phyloP scores from a whole-genome alignment of 92 coral and sea anemone genomes.

The Zoanthus sansibaricus region DNA sequence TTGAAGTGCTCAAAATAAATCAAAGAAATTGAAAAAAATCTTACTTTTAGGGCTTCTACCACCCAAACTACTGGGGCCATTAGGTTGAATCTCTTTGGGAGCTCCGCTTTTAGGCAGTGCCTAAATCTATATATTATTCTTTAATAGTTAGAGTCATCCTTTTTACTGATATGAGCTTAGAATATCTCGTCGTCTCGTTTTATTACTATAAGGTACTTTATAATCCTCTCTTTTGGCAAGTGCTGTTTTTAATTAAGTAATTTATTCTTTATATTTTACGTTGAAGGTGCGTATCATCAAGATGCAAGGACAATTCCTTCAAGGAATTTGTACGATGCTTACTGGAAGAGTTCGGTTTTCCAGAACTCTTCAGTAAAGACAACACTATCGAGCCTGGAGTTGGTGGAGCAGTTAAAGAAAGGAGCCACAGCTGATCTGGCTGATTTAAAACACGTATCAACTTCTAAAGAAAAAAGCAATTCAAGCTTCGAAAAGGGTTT shows the following conservation, averaged over 20 bases:
- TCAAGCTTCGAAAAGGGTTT: background rate
- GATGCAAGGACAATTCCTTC: background rate
- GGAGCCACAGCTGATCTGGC: conserved; percentile 20
- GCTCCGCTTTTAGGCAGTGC: no score
- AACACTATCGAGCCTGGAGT: conserved; percentile 27
- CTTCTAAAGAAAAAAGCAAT: conserved; percentile 17
- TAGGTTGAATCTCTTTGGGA: no score
- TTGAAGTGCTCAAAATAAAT: no score
- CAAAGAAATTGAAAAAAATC: no score
- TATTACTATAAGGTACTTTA: no score
- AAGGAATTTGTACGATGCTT: background rate
- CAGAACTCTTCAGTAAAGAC: background rate
- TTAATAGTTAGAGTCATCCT: no score
- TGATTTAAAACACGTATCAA: conserved; percentile 9
- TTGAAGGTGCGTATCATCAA: conserved; percentile 8
- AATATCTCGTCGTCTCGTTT: no score
- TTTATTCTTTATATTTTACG: background rate
- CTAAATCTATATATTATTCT: no score
- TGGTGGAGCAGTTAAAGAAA: conserved; percentile 34
- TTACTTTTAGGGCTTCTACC: no score
- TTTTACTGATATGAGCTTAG: no score
- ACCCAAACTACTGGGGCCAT: no score
- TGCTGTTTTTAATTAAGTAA: background rate
- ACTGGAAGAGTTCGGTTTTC: background rate
- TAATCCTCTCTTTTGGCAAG: background rate